Base-by-base conservation (phyloP, 2,113 vertebrate species). In the Chrysochloris asiatica region DNA sequence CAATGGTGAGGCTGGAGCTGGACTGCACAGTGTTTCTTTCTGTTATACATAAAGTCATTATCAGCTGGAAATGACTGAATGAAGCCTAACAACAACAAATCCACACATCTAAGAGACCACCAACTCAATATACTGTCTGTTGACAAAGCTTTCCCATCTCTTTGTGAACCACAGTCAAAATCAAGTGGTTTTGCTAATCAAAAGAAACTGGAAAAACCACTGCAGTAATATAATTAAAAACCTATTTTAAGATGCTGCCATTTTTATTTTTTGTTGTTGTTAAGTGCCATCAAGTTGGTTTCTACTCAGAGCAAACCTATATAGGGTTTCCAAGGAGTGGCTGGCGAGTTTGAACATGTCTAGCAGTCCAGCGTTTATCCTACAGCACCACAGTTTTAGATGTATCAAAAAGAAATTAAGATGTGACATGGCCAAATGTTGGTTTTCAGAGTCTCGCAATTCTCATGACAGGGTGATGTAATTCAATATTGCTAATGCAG, bases 371-470 rank as follows among this genome's bases (percentile, higher is more conserved):
- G n/a, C n/a, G n/a, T n/a, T n/a, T n/a, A n/a, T n/a, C n/a, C n/a
- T n/a, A n/a, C n/a, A n/a, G n/a, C n/a, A n/a, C n/a, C n/a, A n/a
- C n/a, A n/a, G n/a, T n/a, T n/a, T n/a, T n/a, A n/a, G n/a, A n/a
- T n/a, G n/a, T 75, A 95, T 85, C 81, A 90, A 89, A 95, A 83
- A 95, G 77, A 88, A 95, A 93, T 86, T 95, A 95, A 94, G 84
- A 94, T 90, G 7, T 95, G 88, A 93, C 69, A 24, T 65, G 61
- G 80, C 95, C 96, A 96, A 97, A 96, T 14, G 48, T 75, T 75
- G 72, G 56, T 95, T 92, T 93, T 96, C 89, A 91, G 69, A 95
- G 92, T 85, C 75, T 86, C 90, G 79, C 69, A 93, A 75, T 67
- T 91, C 38, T 86, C 85, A 52, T 72, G 86, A 80, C 91, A 88